phyloP scores from a whole-genome alignment of 23 tunicate genomes.

The Oikopleura albicans region DNA sequence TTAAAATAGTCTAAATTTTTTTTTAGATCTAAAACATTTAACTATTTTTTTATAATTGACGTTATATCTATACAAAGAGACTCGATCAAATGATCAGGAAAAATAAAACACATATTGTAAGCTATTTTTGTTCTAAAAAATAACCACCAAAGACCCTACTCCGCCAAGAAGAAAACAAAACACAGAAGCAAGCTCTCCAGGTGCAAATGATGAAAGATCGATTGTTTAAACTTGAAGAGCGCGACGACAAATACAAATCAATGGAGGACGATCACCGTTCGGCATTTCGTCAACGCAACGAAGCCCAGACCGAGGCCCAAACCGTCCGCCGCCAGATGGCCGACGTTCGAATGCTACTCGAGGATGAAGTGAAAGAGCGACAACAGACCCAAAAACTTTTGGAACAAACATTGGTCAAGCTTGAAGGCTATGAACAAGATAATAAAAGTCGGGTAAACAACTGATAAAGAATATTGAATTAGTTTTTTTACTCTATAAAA shows the following conservation, averaged over 20 bases:
- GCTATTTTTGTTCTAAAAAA: no score
- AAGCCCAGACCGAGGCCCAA: slow-evolving; percentile 7
- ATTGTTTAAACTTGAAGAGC: slow-evolving; percentile 8
- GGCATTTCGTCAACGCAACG: background rate
- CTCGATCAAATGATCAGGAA: no score
- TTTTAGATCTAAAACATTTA: no score
- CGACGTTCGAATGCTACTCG: background rate
- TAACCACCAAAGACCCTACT: no score
- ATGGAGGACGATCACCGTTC: background rate
- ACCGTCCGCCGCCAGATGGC: background rate
- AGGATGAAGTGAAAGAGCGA: background rate
- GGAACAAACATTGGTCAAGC: background rate
- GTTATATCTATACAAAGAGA: no score
- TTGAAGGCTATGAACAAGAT: background rate
- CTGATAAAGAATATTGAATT: no score
- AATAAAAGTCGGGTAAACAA: no score
- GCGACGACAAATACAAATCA: background rate
- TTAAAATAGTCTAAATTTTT: no score
- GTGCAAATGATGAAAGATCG: slow-evolving; percentile 15
- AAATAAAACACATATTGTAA: no score
- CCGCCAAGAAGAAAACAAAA: background rate
- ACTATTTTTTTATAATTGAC: no score
- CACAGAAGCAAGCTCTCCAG: background rate
- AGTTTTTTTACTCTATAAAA: no score
- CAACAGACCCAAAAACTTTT: background rate